Conservation (phyloP, 2,113 vertebrate genomes). For the Aviceda subcristata region DNA sequence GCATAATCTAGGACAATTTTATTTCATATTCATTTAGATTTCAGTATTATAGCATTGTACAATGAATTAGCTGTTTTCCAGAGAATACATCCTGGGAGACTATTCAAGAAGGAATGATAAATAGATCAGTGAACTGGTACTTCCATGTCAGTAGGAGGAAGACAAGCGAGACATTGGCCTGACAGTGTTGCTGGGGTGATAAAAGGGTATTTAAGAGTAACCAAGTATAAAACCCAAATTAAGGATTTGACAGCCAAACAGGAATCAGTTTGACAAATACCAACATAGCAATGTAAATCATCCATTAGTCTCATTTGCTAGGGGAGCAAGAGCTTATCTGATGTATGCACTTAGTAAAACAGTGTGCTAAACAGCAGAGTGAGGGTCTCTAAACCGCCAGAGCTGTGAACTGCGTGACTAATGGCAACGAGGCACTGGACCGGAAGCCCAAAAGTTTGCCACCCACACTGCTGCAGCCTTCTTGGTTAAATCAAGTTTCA, state of each 20-base stretch:
- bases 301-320: background rate
- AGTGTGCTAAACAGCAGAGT: background rate
- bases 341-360: conserved; percentile 5
- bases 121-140: background rate
- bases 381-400: background rate
- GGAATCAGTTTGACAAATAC: conserved; percentile 8
- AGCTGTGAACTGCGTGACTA: accelerated
- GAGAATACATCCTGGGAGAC: background rate
- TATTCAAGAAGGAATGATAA: background rate
- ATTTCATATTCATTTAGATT: background rate
- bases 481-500: background rate
- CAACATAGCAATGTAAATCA: background rate
- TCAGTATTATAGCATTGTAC: background rate
- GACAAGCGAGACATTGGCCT: background rate
- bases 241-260: conserved; percentile 6
- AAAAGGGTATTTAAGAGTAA: background rate
- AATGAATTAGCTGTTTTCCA: background rate
- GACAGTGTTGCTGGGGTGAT: background rate
- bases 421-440: background rate
- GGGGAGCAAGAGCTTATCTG: background rate
- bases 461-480: background rate
- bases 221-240: conserved; percentile 9
- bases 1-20: background rate
- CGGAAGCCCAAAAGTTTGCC: background rate
- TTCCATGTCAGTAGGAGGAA: background rate